Evolutionary conservation across 2,113 vertebrate genomes (phyloP), one percentile per base, ranked within the genome.

Genomic region (Prochilodus magdalenae): DNA sequence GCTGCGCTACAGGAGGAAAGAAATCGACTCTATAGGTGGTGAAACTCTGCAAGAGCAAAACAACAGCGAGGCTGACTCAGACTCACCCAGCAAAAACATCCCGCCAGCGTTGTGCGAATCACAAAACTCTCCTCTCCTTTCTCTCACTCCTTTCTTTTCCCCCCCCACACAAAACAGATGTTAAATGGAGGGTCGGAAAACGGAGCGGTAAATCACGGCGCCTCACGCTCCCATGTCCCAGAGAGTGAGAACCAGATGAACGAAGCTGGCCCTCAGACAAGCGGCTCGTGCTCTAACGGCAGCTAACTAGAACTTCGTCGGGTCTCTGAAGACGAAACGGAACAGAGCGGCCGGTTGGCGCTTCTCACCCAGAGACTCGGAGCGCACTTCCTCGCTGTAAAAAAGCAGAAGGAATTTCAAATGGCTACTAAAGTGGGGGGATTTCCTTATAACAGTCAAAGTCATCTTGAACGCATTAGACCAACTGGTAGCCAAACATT

Each of bases 401-500:
- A 93, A 93, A 84, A 78, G 62, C 29, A 91, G 80, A 74, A 90
- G 88, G 90, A 91, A 93, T 93, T 92, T 90, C 86, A 93, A 92
- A 92, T 93, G 91, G 90, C 89, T 91, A 92, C 92, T 91, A 91
- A 92, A 92, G 86, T 87, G 88, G 91, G 92, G 91, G 93, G 88
- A 93, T 93, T 94, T 94, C 92, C 93, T 93, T 92, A 86, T 87
- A 94, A 92, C 90, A 91, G 89, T 90, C 88, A 91, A 85, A 91
- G 91, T 87, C 94, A 95, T 95, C 93, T 95, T 94, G 94, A 94
- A 95, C 90, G 93, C 91, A 94, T 95, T 95, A 94, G 75, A 86
- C 44, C 87, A 89, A 91, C 89, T 92, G 87, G 92, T 93, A 92
- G 93, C 93, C 93, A 94, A 93, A 93, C 85, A 86, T 93, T 93